Conservation (phyloP, 2,797 vertebrate genomes). For the Pseudomugil gertrudae region DNA sequence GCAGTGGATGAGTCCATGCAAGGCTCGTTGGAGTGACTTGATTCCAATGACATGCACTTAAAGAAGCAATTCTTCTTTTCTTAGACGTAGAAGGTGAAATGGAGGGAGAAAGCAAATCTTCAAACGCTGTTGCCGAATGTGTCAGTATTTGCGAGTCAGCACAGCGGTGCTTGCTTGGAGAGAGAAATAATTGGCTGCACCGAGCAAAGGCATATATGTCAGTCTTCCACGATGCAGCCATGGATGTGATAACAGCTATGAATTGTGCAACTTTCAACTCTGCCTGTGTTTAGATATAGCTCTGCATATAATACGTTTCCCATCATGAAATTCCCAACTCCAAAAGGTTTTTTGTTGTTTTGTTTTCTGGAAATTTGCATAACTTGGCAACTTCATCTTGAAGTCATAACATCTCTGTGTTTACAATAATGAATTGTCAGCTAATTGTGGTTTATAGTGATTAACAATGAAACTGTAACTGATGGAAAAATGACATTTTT, state of each 20-base stretch:
- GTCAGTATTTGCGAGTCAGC: constrained; percentile 76
- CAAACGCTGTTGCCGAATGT: constrained; percentile 69
- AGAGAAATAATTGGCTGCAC: constrained; percentile 80
- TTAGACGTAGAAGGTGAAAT: constrained; percentile 47
- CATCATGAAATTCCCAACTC: constrained; percentile 28
- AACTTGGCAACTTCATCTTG: constrained; percentile 29
- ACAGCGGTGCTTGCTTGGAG: constrained; percentile 55
- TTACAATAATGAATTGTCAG: too few relatives aligned
- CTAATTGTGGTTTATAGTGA: too few relatives aligned
- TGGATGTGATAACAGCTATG: constrained; percentile 50
- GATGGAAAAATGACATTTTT: constrained; percentile 65
- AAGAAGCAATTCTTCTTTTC: constrained; percentile 17
- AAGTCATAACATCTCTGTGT: too few relatives aligned
- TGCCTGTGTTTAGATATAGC: constrained; percentile 24
- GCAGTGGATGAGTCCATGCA: constrained; percentile 20
- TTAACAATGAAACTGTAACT: too few relatives aligned
- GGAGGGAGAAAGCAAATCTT: constrained; percentile 60
- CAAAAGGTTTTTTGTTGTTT: background rate
- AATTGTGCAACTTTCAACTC: constrained; percentile 43
- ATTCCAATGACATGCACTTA: constrained; percentile 27
- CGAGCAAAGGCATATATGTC: constrained; percentile 65
- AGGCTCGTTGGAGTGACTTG: constrained; percentile 37
- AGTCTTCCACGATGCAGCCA: constrained; percentile 54
- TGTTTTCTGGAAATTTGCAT: background rate
- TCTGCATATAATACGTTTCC: constrained; percentile 20